Evolutionary conservation across 2,113 vertebrate genomes (phyloP), one percentile per base, ranked within the genome.

Genomic region (Thamnaconus septentrionalis): DNA sequence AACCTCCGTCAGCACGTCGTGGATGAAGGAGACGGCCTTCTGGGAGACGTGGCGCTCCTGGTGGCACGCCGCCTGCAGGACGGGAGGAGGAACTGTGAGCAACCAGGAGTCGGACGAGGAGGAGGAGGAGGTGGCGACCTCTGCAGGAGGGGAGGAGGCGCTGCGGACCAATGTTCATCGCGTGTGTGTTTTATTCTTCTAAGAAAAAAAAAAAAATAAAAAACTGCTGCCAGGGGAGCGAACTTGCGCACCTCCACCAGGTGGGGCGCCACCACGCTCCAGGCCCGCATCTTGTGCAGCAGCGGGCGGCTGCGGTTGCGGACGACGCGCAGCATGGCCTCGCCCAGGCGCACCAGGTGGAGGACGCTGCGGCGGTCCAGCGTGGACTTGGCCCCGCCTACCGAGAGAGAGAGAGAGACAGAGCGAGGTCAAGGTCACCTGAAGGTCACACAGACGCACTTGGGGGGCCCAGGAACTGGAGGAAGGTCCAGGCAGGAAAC

Each of bases 1-100:
- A 31, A 99, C 95, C 89, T 99, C 96, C 0, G 95, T 95, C 72
- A 98, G 93, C 6, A 98, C 95, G 0, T 98, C 96, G 0, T 99
- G 97, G 90, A 99, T 95, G 86, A 99, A 98, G 42, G 96, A 96
- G 3, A 99, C 96, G 0, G 97, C 97, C 81, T 98, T 98, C 89
- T 94, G 97, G 77, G 97, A 98, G 3, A 99, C 95, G 0, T 95
- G 95, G 1, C 96, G 93, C 77, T 99, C 97, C 75, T 95, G 97
- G 56, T 99, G 97, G 81, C 96, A 98, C 1, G 97, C 94, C 6
- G 97, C 97, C 97, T 93, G 50, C n/a, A 31, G 50, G 6, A 51
- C 49, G 6, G 11, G 1, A 5, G 12, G 9, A 51, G 4, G 5
- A 5, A 4, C 11, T 51, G 5, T n/a, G 11, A 5, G n/a, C 11